phyloP scores from a whole-genome alignment of 2,113 vertebrate genomes.

The Chinchilla lanigera region DNA sequence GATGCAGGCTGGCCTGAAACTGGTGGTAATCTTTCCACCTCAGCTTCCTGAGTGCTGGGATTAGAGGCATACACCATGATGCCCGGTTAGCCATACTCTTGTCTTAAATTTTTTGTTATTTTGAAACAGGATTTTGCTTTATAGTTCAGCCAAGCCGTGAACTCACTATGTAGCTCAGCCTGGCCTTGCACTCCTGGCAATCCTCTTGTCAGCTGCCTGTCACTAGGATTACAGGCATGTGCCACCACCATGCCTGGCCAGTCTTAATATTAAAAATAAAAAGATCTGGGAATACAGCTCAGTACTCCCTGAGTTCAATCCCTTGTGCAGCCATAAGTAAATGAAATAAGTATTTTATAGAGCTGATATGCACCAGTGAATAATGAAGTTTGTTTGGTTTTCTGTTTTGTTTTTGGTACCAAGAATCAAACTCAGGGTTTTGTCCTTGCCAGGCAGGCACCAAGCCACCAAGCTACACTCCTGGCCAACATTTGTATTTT shows the following conservation, averaged over 20 bases:
- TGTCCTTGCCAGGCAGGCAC: neutral
- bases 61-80: neutral
- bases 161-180: neutral
- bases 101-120: neutral
- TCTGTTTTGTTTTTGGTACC: neutral
- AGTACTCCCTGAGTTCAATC: neutral
- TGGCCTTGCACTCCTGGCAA: neutral
- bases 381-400: neutral
- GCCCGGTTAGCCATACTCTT: neutral
- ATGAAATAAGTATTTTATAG: neutral
- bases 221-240: neutral
- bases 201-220: neutral
- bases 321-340: neutral
- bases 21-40: neutral
- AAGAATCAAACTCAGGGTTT: no score
- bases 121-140: neutral
- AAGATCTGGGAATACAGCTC: neutral
- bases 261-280: neutral
- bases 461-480: neutral
- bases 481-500: neutral
- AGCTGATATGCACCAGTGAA: neutral
- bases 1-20: neutral
- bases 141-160: neutral
- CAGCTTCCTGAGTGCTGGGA: neutral
- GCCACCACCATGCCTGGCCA: neutral